These are phyloP conservation scores for Drosophila birchii DNA, from an alignment of 2,888 invertebrate species.

Conservation along the genomic window DNA sequence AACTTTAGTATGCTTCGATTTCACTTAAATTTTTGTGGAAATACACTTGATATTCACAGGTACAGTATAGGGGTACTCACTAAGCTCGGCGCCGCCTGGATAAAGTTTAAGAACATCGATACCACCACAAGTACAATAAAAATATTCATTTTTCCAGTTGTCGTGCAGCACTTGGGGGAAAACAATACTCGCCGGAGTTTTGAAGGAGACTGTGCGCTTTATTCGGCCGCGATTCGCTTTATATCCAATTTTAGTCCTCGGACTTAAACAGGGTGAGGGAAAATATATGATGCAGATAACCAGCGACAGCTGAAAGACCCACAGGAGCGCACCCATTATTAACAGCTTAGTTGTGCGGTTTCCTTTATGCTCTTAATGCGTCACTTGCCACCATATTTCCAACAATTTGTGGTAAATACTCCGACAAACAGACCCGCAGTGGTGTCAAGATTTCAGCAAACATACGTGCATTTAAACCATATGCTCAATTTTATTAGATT, in stretches of 20 bases:
- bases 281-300: slow-evolving; percentile 17
- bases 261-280: slow-evolving; percentile 57
- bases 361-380: slow-evolving; percentile 66
- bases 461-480: slow-evolving; percentile 65
- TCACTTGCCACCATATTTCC: slow-evolving; percentile 75
- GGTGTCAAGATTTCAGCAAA: slow-evolving; percentile 65
- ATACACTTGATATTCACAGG: neutral
- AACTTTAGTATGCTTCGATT: neutral
- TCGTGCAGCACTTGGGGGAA: slow-evolving; percentile 16
- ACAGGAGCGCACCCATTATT: slow-evolving; percentile 57
- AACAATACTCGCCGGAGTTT: slow-evolving; percentile 36
- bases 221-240: slow-evolving; percentile 42
- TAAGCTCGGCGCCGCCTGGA: slow-evolving; percentile 38
- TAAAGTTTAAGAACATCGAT: slow-evolving; percentile 30
- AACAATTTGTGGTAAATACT: slow-evolving; percentile 77
- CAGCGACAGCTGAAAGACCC: slow-evolving; percentile 23
- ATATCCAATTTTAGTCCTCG: slow-evolving; percentile 44
- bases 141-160: slow-evolving; percentile 39
- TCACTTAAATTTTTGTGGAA: neutral
- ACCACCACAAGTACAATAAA: slow-evolving; percentile 32
- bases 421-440: slow-evolving; percentile 62
- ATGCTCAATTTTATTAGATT: slow-evolving; percentile 64
- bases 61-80: slow-evolving; percentile 13
- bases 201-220: slow-evolving; percentile 49
- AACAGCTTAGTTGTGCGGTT: slow-evolving; percentile 59